These are phyloP conservation scores for Drosophila ogumai DNA, from an alignment of 1,140 invertebrate species.

Conservation along the genomic window DNA sequence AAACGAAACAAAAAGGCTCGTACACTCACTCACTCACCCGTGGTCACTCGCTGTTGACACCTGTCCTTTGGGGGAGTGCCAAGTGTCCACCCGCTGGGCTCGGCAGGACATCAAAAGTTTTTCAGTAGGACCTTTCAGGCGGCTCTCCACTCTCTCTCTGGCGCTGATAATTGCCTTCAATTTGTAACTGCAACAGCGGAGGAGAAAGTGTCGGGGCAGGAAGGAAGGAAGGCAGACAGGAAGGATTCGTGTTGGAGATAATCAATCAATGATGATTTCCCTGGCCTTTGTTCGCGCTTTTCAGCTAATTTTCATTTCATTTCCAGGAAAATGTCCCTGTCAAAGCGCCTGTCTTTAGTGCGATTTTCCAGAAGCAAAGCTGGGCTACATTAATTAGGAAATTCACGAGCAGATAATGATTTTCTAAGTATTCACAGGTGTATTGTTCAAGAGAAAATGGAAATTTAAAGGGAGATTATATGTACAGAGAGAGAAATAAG, in stretches of 20 bases:
- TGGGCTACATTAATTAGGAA: not conserved
- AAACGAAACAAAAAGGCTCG: constrained; percentile 11
- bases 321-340: not conserved
- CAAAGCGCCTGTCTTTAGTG: constrained; percentile 4
- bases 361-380: constrained; percentile 1
- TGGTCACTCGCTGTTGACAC: constrained; percentile 19
- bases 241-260: constrained; percentile 22
- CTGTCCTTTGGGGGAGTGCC: constrained; percentile 8
- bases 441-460: not conserved
- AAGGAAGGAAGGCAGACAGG: constrained; percentile 11
- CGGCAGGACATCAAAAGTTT: constrained; percentile 36
- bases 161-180: constrained; percentile 30
- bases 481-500: not conserved
- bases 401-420: not conserved
- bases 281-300: constrained; percentile 8
- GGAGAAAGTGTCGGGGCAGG: constrained; percentile 25
- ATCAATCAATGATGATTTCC: constrained; percentile 24
- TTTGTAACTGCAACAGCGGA: constrained; percentile 36
- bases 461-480: not conserved
- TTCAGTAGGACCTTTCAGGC: not conserved
- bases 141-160: not conserved
- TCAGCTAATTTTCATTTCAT: constrained; percentile 5
- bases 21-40: not conserved
- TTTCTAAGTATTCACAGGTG: constrained; percentile 5
- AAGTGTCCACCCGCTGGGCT: constrained; percentile 12